Base-by-base conservation (phyloP, 1,140 invertebrate species). In the Nymphalis io region DNA sequence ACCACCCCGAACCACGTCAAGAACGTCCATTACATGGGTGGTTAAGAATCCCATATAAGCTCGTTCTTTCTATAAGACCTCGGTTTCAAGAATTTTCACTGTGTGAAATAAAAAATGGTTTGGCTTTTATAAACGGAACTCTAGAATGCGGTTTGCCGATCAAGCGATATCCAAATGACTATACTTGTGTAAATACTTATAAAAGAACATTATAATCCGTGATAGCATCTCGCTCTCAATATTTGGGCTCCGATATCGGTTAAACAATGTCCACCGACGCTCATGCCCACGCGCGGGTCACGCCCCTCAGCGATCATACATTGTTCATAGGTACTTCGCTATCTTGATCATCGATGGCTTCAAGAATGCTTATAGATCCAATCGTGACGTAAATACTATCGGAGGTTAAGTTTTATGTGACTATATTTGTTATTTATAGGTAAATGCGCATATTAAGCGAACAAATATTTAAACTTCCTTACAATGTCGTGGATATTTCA, bases 141-240 rank as follows among this genome's bases (percentile, higher is more conserved):
- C 46, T 13, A 20, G 20, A 23, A 23, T 27, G 20, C 13, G 21
- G 21, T 55, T 55, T 27, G 51, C 51, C n/a, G 51, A 55, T 55
- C 51, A 12, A 27, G 3, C 20, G 51, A 55, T 55, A 55, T 21
- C 69, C 62, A 74, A 76, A 78, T 72, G 73, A 70, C 77, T 81
- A 79, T 84, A 77, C 73, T 77, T 83, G 75, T 82, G 85, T 87
- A 87, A 89, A 89, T 82, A 89, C 79, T 82, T 85, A 85, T 88
- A 88, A 81, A 84, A 76, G 75, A 83, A 83, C 84, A 84, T 88
- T 87, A 88, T 87, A 87, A 88, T 83, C 80, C 73, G 23, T 70
- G 84, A 88, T 88, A 88, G 73, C 74, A 89, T 89, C 85, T 84
- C 78, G 68, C 59, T 80, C 76, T 78, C 72, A 80, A 82, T 86